Evolutionary conservation across 1,140 invertebrate genomes (phyloP).

Genomic region (Danaus plexippus): DNA sequence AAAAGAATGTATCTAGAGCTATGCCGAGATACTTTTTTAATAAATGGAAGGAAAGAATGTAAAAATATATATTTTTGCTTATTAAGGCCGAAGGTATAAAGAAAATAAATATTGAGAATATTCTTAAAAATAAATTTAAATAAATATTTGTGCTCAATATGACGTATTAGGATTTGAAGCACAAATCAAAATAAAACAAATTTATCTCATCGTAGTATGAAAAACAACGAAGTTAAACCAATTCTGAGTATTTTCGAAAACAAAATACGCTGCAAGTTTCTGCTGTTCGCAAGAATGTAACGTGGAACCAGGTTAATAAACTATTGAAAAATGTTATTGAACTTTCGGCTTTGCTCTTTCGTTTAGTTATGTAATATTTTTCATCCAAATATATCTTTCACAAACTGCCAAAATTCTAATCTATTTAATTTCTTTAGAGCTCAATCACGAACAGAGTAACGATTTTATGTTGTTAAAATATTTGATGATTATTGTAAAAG

Average conservation of each 20-base stretch:
- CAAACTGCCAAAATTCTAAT: too few species aligned
- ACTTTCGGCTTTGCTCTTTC: too few species aligned
- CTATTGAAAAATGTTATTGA: slow-evolving; percentile 22
- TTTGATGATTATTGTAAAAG: too few species aligned
- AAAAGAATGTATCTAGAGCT: slow-evolving; percentile 4
- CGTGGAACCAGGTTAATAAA: slow-evolving; percentile 6
- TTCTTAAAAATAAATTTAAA: too few species aligned
- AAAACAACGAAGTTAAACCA: slow-evolving; percentile 26
- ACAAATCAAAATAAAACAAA: too few species aligned
- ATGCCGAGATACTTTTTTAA: slow-evolving; percentile 16
- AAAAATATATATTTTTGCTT: slow-evolving; percentile 15
- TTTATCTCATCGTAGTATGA: neutral
- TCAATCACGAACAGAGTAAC: too few species aligned
- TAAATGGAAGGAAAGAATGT: slow-evolving; percentile 11
- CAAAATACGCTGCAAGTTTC: slow-evolving; percentile 35
- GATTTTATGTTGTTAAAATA: too few species aligned
- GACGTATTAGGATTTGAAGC: too few species aligned
- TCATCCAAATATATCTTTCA: too few species aligned
- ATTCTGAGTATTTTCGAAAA: slow-evolving; percentile 28
- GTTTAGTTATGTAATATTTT: too few species aligned
- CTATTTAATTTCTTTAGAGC: too few species aligned
- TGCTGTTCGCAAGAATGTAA: slow-evolving; percentile 28
- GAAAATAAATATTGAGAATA: slow-evolving; percentile 6
- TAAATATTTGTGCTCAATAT: too few species aligned
- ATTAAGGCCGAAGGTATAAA: slow-evolving; percentile 15